Base-by-base conservation (phyloP, 2,797 vertebrate species). In the Anguilla obscura region DNA sequence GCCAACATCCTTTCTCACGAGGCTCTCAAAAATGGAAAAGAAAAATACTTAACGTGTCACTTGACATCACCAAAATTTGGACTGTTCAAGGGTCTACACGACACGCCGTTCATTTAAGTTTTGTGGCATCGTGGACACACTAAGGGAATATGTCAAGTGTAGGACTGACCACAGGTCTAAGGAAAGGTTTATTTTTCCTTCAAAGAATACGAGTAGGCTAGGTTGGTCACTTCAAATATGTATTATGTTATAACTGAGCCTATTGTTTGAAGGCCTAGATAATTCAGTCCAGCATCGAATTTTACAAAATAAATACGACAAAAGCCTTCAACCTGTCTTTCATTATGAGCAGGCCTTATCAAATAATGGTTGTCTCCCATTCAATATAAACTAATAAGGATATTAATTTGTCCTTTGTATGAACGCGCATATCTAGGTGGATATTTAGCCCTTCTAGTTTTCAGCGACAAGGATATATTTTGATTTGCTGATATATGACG, bases 11-110 rank as follows among this genome's bases (percentile, higher is more conserved):
- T 69, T 63, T 40, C 40, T 60, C 36, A 85, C 21, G 18, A 85
- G 36, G 56, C 54, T 66, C 48, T 36, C 3, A 40, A 83, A 60
- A 45, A 54, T 63, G 79, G 54, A 88, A 88, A 85, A 27, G 45
- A 87, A 54, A 52, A 84, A 71, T 50, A 76, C 74, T 33, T 27
- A 80, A 86, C 87, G 63, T 84, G 27, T 66, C 45, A 85, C 84
- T 85, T 24, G n/a, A 85, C 58, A 63, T 63, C 27, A 30, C 36
- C 54, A 40, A 60, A 85, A 45, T 40, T 4, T 79, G 1, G 74
- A 45, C 74, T 21, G 74, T 40, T 45, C 74, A 36, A 36, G 21
- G 56, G 33, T 40, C 33, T 18, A 48, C 36, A 36, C 18, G 58
- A 63, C 58, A 63, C 36, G 84, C 18, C 33, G 36, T 40, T 60